Percentiles rank a stretch among this genome's conserved stretches.
phyloP scores from a whole-genome alignment of 1,140 invertebrate species.

The Nasonia giraulti region DNA sequence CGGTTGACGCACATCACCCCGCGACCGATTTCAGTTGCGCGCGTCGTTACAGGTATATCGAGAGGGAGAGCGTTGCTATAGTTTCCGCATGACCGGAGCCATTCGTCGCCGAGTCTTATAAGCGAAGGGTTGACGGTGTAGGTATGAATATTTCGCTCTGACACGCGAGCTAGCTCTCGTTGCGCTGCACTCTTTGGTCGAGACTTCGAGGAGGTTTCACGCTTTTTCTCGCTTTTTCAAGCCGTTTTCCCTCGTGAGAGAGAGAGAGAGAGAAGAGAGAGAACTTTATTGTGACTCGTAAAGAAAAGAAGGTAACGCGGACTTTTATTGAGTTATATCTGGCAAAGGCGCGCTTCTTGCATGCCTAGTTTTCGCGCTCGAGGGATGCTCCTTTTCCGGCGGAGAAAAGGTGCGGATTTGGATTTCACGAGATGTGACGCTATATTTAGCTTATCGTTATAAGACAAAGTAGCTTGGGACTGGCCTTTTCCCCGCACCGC shows the following conservation, averaged over 20 bases:
- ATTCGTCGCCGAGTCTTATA: no score
- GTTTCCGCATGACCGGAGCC: neutral
- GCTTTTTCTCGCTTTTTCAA: neutral
- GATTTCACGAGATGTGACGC: neutral
- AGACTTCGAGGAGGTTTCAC: neutral
- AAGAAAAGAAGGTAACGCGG: neutral
- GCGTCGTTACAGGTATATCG: no score
- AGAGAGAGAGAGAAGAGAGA: neutral
- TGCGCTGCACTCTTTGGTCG: no score
- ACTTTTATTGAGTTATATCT: constrained; percentile 4
- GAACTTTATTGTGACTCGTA: constrained; percentile 14
- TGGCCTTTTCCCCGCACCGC: no score
- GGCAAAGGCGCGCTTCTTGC: neutral
- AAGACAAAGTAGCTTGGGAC: neutral
- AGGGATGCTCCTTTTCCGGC: neutral
- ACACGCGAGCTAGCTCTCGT: neutral
- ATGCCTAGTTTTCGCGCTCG: neutral
- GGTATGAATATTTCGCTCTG: no score
- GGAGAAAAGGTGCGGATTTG: neutral
- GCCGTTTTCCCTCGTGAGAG: neutral
- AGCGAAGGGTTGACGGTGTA: no score
- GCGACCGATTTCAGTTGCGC: neutral
- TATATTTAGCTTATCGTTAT: neutral
- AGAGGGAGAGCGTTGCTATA: neutral
- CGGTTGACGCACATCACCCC: no score